Evolutionary conservation across 1,140 invertebrate genomes (phyloP), one percentile per base, ranked within the genome.

Genomic region (Drosophila micromelanica): DNA sequence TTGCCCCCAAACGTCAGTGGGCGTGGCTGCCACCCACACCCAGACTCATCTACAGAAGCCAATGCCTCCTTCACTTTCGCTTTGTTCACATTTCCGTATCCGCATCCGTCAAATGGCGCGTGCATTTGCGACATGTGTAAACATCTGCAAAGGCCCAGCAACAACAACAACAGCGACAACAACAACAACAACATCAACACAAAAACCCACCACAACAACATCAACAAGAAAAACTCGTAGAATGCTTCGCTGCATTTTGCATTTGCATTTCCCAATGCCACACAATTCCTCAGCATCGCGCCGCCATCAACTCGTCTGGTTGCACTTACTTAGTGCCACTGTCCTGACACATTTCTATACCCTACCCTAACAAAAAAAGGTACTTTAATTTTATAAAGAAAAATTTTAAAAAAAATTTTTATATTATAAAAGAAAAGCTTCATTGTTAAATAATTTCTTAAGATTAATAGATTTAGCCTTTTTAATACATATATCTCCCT

Each of bases 11-110:
- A 11, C 48, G 55, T 38, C 30, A 60, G 35, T 8, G 48, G 52
- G 30, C 42, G 20, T 49, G 11, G 37, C 0, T 27, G 7, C 37
- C 38, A 13, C 11, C 5, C 8, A 15, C 30, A 11, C 38, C 2
- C 20, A n/a, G 40, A 27, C 32, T 12, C 37, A 30, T 23, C 13
- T 5, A 59, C 35, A 35, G 27, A 48, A 5, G 67, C 60, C 68
- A 64, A 81, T 78, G 78, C 71, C 73, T 79, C 73, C 86, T 87
- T 82, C 82, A 87, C 78, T 87, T 87, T 85, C 81, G 80, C 81
- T 86, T 86, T 86, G 77, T 87, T 85, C 84, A 89, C 82, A 85
- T 85, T 86, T 86, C 78, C 78, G 82, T 45, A 77, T 76, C 67
- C 55, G 49, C 81, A 59, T 60, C 48, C 52, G 70, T 43, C 64